Percentiles rank a stretch among this genome's conserved stretches.
Evolutionary conservation across 2,113 vertebrate species (phyloP).

Genomic region (Carettochelys insculpta): DNA sequence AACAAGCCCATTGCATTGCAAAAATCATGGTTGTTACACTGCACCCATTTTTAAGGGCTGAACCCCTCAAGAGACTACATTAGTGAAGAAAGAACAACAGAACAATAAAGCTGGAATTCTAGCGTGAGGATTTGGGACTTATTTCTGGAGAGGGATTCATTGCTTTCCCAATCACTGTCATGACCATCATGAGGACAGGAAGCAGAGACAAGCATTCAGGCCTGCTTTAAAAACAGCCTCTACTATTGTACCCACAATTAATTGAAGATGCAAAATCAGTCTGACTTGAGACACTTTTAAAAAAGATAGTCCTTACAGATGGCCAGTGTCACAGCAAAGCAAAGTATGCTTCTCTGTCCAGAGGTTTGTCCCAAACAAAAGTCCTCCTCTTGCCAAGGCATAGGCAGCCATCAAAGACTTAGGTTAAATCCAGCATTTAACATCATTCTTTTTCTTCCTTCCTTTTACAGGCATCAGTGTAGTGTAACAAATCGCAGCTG

Average conservation of each 20-base stretch:
- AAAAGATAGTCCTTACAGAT: not conserved
- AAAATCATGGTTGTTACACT: not conserved
- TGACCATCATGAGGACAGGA: not conserved
- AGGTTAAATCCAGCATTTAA: not conserved
- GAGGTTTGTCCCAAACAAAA: not conserved
- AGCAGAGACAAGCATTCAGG: not conserved
- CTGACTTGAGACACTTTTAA: not conserved
- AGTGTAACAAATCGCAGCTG: not conserved
- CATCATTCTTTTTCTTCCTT: not conserved
- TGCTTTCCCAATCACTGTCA: fast-evolving
- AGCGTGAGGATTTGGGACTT: not conserved
- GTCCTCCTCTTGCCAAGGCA: not conserved
- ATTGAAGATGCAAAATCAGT: not conserved
- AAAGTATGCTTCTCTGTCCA: not conserved
- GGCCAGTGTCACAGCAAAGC: not conserved
- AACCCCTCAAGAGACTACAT: not conserved
- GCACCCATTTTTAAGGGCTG: not conserved
- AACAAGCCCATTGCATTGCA: not conserved
- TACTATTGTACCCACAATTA: not conserved
- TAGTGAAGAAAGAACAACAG: slow-evolving; percentile 6
- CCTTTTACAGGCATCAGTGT: not conserved
- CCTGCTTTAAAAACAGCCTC: not conserved
- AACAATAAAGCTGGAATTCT: not conserved
- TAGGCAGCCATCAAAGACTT: not conserved
- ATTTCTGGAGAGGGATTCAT: not conserved